Evolutionary conservation across 2,888 invertebrate species (phyloP).

Genomic region (Arctia plantaginis): DNA sequence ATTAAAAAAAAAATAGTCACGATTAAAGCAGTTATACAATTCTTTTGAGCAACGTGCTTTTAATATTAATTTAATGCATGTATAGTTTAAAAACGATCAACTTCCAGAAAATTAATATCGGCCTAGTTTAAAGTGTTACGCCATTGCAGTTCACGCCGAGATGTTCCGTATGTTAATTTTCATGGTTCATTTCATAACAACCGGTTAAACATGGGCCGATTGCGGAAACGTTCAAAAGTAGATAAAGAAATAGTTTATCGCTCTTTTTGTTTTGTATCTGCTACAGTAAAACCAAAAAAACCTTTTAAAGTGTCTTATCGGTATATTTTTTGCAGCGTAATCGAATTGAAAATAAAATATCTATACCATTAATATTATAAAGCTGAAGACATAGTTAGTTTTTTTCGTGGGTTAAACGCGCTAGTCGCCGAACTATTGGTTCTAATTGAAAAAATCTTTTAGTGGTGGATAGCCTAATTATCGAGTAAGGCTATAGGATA

Average conservation of each 20-base stretch:
- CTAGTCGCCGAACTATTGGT: no score
- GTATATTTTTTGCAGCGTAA: no score
- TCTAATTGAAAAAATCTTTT: no score
- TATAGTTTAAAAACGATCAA: constrained; percentile 5
- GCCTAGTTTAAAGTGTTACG: constrained; percentile 12
- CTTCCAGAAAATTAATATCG: background rate
- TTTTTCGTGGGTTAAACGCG: no score
- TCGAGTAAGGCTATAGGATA: no score
- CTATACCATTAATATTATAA: no score
- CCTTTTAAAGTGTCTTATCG: no score
- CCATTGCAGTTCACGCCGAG: background rate
- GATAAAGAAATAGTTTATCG: background rate
- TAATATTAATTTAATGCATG: constrained; percentile 22
- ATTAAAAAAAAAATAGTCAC: background rate
- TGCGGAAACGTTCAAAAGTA: background rate
- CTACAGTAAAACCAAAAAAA: no score
- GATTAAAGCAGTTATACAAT: background rate
- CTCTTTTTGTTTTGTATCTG: no score
- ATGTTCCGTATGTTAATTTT: background rate
- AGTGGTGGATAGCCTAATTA: no score
- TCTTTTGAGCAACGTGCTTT: background rate
- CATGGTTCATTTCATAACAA: background rate
- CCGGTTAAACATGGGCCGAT: background rate
- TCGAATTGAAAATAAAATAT: no score
- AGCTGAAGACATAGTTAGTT: no score